phyloP scores from a whole-genome alignment of 2,113 vertebrate species.

The Pelobates fuscus region DNA sequence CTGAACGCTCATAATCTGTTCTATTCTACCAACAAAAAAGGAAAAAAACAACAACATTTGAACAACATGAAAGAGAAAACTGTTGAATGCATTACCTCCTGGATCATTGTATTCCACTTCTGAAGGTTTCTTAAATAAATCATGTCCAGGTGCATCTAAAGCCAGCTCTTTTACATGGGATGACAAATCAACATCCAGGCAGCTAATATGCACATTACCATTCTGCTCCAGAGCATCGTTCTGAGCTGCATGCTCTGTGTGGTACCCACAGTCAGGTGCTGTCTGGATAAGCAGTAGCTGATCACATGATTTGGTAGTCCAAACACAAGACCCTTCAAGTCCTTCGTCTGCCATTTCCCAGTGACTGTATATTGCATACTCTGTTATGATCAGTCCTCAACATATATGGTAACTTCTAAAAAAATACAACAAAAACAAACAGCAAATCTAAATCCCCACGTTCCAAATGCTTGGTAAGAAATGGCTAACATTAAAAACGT shows the following conservation, averaged over 20 bases:
- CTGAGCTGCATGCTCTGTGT: not conserved
- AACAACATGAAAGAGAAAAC: too few species aligned
- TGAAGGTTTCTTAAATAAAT: conserved; percentile 65
- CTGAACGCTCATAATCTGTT: too few species aligned
- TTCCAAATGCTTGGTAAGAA: too few species aligned
- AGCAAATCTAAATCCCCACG: too few species aligned
- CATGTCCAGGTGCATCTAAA: conserved; percentile 57
- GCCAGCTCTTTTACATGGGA: conserved; percentile 55
- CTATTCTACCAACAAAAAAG: too few species aligned
- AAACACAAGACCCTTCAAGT: conserved; percentile 1
- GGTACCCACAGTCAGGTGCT: conserved; percentile 49
- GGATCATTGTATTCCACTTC: conserved; percentile 60
- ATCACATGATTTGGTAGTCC: conserved; percentile 39
- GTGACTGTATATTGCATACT: not conserved
- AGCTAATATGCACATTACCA: conserved; percentile 8
- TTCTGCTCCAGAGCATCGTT: conserved; percentile 25
- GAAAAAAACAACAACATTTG: too few species aligned
- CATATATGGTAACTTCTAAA: too few species aligned
- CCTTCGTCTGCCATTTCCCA: conserved; percentile 9
- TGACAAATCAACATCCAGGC: conserved; percentile 62
- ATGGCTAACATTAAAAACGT: too few species aligned
- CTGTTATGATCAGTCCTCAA: not conserved
- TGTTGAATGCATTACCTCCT: conserved; percentile 42
- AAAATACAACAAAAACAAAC: not conserved
- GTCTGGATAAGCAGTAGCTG: conserved; percentile 58